A percentile compares a stretch with the other conserved stretches of the same genome.
Evolutionary conservation across 2,797 vertebrate genomes (phyloP).

Genomic region (Coreius guichenoti): DNA sequence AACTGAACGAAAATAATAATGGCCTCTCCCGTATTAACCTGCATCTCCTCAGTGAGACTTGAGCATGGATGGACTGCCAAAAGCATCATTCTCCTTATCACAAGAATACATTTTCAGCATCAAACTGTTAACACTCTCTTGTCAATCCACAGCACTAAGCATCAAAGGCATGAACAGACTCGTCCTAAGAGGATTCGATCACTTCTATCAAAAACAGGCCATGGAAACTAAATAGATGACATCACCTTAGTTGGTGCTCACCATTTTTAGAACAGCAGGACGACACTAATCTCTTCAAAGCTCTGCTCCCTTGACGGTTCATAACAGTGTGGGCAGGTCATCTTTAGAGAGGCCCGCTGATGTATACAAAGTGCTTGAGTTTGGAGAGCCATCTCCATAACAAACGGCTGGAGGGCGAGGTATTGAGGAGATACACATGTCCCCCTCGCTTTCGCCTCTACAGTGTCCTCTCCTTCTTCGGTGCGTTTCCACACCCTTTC

Average conservation of each 20-base stretch:
- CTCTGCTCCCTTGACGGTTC: conserved; percentile 59
- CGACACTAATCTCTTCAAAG: conserved; percentile 66
- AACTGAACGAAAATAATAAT: neutral
- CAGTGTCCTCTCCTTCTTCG: conserved; percentile 81
- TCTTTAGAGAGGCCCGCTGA: conserved; percentile 63
- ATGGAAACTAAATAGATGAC: conserved; percentile 71
- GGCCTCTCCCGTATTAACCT: neutral
- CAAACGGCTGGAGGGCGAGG: conserved; percentile 60
- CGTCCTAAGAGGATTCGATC: conserved; percentile 38
- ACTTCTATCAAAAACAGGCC: conserved; percentile 37
- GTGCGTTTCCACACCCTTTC: conserved; percentile 76
- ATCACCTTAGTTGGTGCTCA: conserved; percentile 64
- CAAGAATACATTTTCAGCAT: conserved; percentile 17
- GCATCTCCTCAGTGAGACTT: neutral
- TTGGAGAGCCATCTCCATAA: conserved; percentile 75
- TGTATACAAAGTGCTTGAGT: conserved; percentile 70
- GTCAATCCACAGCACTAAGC: conserved; percentile 16
- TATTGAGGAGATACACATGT: conserved; percentile 66
- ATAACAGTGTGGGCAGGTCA: conserved; percentile 64
- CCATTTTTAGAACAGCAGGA: conserved; percentile 66
- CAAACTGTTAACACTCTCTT: conserved; percentile 30
- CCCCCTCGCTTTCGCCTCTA: conserved; percentile 39
- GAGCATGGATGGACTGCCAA: neutral
- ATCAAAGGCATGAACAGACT: conserved; percentile 56
- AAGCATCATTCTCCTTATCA: conserved; percentile 27